phyloP scores from a whole-genome alignment of 2,888 invertebrate genomes.

The Pharmacophagus antenor region DNA sequence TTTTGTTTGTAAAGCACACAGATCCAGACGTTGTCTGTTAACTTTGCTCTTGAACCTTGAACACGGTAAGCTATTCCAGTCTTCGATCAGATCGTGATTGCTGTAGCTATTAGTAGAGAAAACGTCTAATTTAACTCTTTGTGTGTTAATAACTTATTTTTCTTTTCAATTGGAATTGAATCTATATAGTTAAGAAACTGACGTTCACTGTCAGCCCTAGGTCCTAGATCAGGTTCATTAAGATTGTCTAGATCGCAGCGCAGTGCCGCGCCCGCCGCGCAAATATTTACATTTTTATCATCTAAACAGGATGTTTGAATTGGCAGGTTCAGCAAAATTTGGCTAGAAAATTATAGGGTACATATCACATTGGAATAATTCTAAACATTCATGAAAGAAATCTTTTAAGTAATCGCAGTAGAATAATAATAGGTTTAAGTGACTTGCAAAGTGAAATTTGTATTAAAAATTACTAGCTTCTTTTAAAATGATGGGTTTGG shows the following conservation, averaged over 20 bases:
- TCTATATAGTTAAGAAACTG: not conserved
- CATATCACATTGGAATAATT: not conserved
- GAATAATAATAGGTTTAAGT: not conserved
- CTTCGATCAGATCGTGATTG: no score
- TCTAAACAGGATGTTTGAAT: conserved; percentile 63
- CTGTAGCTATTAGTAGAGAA: not conserved
- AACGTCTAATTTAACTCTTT: not conserved
- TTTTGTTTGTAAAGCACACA: no score
- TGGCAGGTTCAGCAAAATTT: conserved; percentile 43
- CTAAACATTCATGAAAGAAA: not conserved
- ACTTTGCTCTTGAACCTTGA: no score
- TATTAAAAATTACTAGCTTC: not conserved
- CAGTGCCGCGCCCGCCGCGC: conserved; percentile 33
- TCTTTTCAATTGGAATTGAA: no score
- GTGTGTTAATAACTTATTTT: no score
- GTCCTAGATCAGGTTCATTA: conserved; percentile 34
- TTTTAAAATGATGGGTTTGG: not conserved
- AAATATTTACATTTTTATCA: conserved; percentile 64
- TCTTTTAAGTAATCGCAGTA: not conserved
- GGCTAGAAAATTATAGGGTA: conserved; percentile 31
- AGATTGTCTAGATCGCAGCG: conserved; percentile 41
- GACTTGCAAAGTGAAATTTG: not conserved
- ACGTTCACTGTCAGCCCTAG: not conserved
- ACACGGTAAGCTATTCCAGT: no score
- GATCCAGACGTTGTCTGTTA: no score